Conservation (phyloP, 2,888 invertebrate species). For the Laspeyria flexula region DNA sequence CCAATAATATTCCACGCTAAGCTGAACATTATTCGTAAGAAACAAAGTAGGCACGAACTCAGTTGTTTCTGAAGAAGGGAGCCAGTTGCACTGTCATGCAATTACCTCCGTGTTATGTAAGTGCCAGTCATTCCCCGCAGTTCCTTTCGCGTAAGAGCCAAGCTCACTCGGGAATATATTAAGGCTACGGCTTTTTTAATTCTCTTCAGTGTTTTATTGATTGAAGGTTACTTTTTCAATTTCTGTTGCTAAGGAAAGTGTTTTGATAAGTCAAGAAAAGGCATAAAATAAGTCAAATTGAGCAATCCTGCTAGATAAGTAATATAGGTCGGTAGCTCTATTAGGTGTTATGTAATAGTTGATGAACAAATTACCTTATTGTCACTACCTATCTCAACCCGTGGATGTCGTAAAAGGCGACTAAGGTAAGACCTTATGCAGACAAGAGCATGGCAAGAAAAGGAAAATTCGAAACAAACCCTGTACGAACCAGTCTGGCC, state of each 20-base stretch:
- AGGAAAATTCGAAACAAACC: no score
- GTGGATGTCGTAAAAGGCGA: no score
- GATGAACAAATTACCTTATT: no score
- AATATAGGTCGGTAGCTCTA: no score
- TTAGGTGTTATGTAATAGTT: no score
- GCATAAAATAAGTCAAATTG: no score
- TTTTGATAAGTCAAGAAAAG: no score
- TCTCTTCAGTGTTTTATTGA: constrained; percentile 1
- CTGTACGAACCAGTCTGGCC: no score
- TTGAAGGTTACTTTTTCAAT: not conserved
- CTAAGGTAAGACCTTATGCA: no score
- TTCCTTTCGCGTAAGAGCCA: constrained; percentile 25
- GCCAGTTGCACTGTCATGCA: constrained; percentile 43
- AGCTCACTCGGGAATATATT: constrained; percentile 21
- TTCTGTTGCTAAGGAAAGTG: not conserved
- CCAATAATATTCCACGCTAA: not conserved
- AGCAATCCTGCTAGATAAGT: no score
- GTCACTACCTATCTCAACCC: no score
- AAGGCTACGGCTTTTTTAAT: constrained; percentile 5
- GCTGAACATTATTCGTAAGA: not conserved
- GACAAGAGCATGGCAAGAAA: no score
- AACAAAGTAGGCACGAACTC: not conserved
- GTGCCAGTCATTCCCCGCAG: constrained; percentile 33
- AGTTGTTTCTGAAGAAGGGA: constrained; percentile 21
- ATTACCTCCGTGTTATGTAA: constrained; percentile 35